phyloP scores from a whole-genome alignment of 2,797 vertebrate species.

The Hydrocynus forskahlii region DNA sequence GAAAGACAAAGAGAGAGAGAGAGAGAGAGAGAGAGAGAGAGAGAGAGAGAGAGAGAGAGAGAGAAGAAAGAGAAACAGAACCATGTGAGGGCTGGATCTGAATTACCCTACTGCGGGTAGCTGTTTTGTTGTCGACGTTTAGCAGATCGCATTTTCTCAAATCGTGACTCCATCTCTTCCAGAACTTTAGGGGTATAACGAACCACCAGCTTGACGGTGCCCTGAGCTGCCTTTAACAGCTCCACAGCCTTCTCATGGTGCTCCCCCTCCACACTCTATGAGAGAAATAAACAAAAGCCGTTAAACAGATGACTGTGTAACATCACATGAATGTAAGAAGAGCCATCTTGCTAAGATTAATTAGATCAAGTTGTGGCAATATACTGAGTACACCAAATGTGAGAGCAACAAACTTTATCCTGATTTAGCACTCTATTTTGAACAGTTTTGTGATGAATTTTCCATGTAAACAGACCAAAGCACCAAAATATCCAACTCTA shows the following conservation, averaged over 20 bases:
- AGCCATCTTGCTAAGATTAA: not conserved
- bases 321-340: not conserved
- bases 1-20: conserved; percentile 50
- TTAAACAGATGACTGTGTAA: not conserved
- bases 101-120: conserved; percentile 79
- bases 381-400: not conserved
- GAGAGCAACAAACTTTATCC: not conserved
- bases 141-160: conserved; percentile 98
- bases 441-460: not conserved
- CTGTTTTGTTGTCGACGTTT: conserved; percentile 97
- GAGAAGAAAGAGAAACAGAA: conserved; percentile 46
- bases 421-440: not conserved
- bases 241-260: conserved; percentile 98
- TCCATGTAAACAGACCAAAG: not conserved
- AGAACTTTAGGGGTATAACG: conserved; percentile 96
- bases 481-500: not conserved
- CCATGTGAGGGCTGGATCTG: conserved; percentile 60
- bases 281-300: conserved; percentile 41
- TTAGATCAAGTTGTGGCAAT: not conserved
- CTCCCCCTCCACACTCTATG: conserved; percentile 95
- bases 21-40: conserved; percentile 45
- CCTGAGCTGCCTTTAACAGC: conserved; percentile 96
- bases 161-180: conserved; percentile 98
- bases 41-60: conserved; percentile 42
- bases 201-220: conserved; percentile 97